These are phyloP conservation scores for Sinhomidia bicolor DNA, from an alignment of 2,888 invertebrate species.

Conservation along the genomic window DNA sequence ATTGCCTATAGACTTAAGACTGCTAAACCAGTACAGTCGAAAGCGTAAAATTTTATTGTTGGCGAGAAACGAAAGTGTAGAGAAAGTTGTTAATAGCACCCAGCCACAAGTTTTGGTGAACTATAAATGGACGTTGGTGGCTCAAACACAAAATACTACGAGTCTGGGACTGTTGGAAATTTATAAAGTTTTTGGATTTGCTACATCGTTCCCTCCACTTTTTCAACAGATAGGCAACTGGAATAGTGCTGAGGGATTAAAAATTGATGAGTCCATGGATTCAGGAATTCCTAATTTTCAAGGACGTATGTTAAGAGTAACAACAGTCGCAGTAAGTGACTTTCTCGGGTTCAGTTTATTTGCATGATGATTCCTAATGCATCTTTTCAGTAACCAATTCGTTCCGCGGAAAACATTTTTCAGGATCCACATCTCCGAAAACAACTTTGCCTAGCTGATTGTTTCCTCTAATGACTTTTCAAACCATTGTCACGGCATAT, in stretches of 20 bases:
- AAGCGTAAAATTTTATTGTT: conserved; percentile 56
- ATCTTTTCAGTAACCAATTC: no score
- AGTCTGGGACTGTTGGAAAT: conserved; percentile 54
- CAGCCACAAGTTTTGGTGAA: conserved; percentile 69
- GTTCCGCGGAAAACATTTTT: no score
- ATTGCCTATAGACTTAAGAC: background rate
- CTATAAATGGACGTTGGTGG: conserved; percentile 77
- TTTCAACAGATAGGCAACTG: conserved; percentile 73
- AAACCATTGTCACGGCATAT: no score
- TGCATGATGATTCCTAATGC: no score
- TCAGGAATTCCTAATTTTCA: conserved; percentile 70
- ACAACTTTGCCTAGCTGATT: no score
- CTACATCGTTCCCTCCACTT: conserved; percentile 63
- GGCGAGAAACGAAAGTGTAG: conserved; percentile 24
- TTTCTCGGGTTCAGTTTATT: no score
- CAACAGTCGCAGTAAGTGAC: conserved; percentile 74
- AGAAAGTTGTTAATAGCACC: conserved; percentile 65
- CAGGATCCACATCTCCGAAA: no score
- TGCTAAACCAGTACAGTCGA: background rate
- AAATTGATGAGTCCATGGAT: conserved; percentile 57
- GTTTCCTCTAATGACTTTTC: no score
- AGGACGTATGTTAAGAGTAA: conserved; percentile 73
- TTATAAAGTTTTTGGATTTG: conserved; percentile 76
- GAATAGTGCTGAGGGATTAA: conserved; percentile 58
- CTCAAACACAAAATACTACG: no score